Evolutionary conservation across 1,140 invertebrate species (phyloP).

Genomic region (Condylostylus longicornis): DNA sequence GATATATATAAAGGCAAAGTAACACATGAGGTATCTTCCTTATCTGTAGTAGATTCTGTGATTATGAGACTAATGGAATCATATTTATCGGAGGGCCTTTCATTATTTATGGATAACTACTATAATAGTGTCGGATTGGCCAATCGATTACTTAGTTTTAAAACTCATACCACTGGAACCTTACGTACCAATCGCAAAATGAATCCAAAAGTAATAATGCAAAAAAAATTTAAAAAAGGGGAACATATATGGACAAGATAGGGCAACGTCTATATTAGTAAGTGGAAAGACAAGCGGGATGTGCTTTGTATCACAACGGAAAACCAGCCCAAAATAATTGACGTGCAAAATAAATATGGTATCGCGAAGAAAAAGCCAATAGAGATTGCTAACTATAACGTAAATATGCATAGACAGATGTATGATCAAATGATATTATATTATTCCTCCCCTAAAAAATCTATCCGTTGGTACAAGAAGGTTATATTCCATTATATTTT

Average conservation of each 20-base stretch:
- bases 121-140: conserved; percentile 15
- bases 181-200: conserved; percentile 17
- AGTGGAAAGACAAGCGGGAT: conserved; percentile 23
- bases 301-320: conserved; percentile 18
- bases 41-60: conserved; percentile 4
- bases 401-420: conserved; percentile 10
- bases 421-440: conserved; percentile 14
- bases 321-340: conserved; percentile 7
- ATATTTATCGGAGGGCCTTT: conserved; percentile 17
- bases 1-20: conserved; percentile 17
- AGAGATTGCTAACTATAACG: conserved; percentile 12
- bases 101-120: conserved; percentile 22
- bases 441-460: conserved; percentile 11
- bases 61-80: conserved; percentile 16
- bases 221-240: conserved; percentile 15
- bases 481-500: conserved; percentile 7
- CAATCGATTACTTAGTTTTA: conserved; percentile 13
- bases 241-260: conserved; percentile 12
- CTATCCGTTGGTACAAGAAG: conserved; percentile 14
- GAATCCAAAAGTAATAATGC: conserved; percentile 12
- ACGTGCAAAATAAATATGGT: conserved; percentile 11
- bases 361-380: conserved; percentile 11
- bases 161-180: conserved; percentile 16
- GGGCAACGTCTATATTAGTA: conserved; percentile 14
- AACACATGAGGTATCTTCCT: not conserved